Evolutionary conservation across 1,140 invertebrate species (phyloP).

Genomic region (Eriocheir sinensis): DNA sequence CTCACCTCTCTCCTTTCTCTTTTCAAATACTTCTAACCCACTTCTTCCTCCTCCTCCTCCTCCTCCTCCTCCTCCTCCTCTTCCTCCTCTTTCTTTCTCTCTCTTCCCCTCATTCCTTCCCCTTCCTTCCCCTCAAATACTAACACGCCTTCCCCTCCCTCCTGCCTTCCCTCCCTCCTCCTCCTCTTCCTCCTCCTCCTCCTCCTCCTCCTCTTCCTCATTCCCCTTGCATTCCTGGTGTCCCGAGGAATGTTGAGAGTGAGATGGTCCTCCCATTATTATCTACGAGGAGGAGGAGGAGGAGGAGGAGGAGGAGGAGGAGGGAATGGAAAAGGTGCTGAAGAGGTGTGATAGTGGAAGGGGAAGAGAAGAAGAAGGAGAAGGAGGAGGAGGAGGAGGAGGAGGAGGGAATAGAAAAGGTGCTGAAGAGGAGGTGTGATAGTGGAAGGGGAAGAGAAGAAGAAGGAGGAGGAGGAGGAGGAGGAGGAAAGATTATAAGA

Average conservation of each 20-base stretch:
- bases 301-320: neutral
- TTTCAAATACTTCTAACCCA: neutral
- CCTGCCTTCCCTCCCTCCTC: neutral
- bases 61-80: neutral
- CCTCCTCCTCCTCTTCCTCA: neutral
- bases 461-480: neutral
- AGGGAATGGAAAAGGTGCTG: neutral
- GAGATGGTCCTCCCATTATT: too few relatives aligned
- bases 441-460: neutral
- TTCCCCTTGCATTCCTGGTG: too few relatives aligned
- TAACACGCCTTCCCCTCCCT: neutral
- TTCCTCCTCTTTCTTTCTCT: constrained; percentile 19
- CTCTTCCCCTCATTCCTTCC: neutral
- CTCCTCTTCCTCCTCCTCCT: constrained; percentile 4
- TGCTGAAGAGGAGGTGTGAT: neutral
- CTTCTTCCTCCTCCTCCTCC: neutral
- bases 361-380: neutral
- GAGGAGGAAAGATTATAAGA: neutral
- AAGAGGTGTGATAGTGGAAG: neutral
- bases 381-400: too few relatives aligned
- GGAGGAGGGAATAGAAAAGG: neutral
- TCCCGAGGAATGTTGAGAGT: neutral
- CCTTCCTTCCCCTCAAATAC: too few relatives aligned
- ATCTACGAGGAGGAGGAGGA: neutral
- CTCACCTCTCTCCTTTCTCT: neutral